Percentiles rank a stretch among this genome's conserved stretches.
phyloP scores from a whole-genome alignment of 1,140 invertebrate species.

The Drosophila ohnishii region DNA sequence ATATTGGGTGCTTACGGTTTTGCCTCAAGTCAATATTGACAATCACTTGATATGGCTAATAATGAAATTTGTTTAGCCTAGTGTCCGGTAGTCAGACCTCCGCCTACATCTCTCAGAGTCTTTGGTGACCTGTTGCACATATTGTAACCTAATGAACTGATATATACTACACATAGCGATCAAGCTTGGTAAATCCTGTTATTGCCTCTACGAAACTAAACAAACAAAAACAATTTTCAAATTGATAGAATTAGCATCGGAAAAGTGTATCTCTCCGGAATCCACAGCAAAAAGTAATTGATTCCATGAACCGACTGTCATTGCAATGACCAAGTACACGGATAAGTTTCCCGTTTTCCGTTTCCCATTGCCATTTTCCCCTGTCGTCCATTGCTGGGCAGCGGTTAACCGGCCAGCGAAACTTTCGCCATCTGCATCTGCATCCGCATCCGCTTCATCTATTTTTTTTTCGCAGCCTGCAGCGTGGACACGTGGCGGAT shows the following conservation, averaged over 20 bases:
- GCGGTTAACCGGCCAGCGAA: constrained; percentile 7
- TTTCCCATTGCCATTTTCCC: background rate
- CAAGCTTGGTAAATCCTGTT: background rate
- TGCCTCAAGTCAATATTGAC: background rate
- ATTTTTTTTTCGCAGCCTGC: background rate
- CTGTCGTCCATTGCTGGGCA: background rate
- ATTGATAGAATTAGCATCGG: background rate
- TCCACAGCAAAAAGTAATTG: background rate
- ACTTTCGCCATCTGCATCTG: constrained; percentile 11
- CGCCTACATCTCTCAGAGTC: no score
- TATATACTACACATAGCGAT: background rate
- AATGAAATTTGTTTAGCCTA: background rate
- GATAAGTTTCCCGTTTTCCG: background rate
- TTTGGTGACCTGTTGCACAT: background rate
- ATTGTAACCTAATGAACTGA: background rate
- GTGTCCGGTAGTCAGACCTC: background rate
- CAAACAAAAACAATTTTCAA: background rate
- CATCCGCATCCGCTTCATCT: constrained; percentile 14
- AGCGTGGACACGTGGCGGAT: constrained; percentile 13
- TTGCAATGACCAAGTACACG: background rate
- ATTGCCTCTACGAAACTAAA: background rate
- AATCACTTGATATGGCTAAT: background rate
- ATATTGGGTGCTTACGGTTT: background rate
- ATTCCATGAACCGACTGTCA: background rate
- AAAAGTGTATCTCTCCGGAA: no score